Evolutionary conservation across 2,888 invertebrate genomes (phyloP), one percentile per base, ranked within the genome.

Genomic region (Laothoe populi): DNA sequence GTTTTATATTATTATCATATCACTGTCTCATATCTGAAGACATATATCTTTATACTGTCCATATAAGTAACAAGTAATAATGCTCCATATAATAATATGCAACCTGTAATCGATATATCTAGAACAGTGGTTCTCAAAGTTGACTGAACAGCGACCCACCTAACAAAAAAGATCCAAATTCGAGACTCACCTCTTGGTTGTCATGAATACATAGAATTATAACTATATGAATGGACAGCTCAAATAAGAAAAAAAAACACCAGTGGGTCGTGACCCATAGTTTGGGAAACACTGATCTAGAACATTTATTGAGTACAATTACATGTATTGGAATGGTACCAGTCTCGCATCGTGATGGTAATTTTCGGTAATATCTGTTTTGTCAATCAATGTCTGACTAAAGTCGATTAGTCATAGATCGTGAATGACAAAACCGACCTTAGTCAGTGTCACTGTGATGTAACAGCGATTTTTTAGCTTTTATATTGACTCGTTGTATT

Each of bases 381-480:
- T 62, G 42, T 42, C 44, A 63, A 48, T 42, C 44, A 63, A 48
- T 19, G 59, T 59, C 24, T 53, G 49, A 63, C 48, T 44, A 59
- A 59, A 53, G 26, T 49, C 42, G 60, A 53, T 48, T 53, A 60
- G n/a, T 38, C 40, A 42, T 16, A 26, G 49, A 49, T 60, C 60
- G 49, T 53, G 42, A 60, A 40, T 42, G 40, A 60, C 42, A 60
- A 60, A 53, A 60, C 13, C 23, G n/a, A 42, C 24, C 49, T 53
- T 49, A 49, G 24, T 19, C 53, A 42, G 40, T 26, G 26, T 42
- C 38, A 13, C 13, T 53, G 26, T 49, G 49, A 57, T 24, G 58
- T 62, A 61, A 57, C 59, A 35, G 42, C 35, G 35, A 23, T 11
- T n/a, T 38, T 57, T 61, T 53, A 13, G 59, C 61, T 65, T 63